Conservation (phyloP, 1,140 invertebrate species). For the Lucilia cuprina region DNA sequence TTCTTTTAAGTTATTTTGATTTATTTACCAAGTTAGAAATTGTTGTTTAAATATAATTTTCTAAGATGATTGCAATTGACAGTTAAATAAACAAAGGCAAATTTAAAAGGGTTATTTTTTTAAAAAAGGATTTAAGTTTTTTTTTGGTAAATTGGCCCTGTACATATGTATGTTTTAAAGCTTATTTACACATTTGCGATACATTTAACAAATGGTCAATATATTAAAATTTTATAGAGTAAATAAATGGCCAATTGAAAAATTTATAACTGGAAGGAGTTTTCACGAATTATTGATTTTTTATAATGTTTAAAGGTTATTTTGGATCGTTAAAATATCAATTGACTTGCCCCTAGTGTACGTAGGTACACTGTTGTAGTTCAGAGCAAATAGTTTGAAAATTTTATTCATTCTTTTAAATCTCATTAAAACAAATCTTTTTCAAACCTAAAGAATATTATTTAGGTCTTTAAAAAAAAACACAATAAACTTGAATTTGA, state of each 20-base stretch:
- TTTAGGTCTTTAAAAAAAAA: background rate
- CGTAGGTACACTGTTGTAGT: too few relatives aligned
- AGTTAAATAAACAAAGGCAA: background rate
- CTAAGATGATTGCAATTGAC: background rate
- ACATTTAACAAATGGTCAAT: conserved; percentile 2
- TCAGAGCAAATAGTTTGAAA: too few relatives aligned
- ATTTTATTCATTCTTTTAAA: too few relatives aligned
- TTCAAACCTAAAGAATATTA: background rate
- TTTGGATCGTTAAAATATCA: too few relatives aligned
- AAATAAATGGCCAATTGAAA: background rate
- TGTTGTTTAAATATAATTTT: background rate
- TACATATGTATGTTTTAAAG: background rate
- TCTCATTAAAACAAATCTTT: background rate
- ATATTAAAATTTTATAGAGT: background rate
- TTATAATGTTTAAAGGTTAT: too few relatives aligned
- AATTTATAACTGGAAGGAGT: too few relatives aligned
- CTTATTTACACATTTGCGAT: background rate
- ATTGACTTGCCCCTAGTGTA: too few relatives aligned
- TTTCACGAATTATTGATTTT: too few relatives aligned
- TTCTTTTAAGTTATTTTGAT: background rate
- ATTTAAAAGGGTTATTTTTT: background rate
- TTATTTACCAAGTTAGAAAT: background rate
- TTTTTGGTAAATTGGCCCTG: background rate
- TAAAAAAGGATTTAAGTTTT: background rate
- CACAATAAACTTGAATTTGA: too few relatives aligned